These are phyloP conservation scores for Neoascia interrupta DNA, from an alignment of 2,888 invertebrate species.

Conservation along the genomic window DNA sequence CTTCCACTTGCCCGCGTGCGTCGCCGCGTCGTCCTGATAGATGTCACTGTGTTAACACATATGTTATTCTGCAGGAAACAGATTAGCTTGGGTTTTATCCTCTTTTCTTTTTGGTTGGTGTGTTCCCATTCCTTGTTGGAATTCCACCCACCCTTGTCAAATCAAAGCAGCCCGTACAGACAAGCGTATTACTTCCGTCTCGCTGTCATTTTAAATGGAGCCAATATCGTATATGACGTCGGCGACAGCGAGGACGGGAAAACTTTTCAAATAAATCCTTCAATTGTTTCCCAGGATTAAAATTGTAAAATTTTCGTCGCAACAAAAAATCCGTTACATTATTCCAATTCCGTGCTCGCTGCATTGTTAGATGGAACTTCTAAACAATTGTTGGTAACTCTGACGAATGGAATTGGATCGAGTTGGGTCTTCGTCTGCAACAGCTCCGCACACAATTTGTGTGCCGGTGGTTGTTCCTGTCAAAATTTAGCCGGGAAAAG, in stretches of 20 bases:
- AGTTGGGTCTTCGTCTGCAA: no score
- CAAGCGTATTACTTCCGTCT: slow-evolving; percentile 63
- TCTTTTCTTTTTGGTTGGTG: slow-evolving; percentile 5
- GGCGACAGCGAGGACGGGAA: slow-evolving; percentile 31
- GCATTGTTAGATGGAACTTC: slow-evolving; percentile 26
- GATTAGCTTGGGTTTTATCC: slow-evolving; percentile 43
- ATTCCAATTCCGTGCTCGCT: slow-evolving; percentile 28
- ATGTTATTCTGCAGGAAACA: slow-evolving; percentile 62
- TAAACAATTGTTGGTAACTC: slow-evolving; percentile 57
- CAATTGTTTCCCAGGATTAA: slow-evolving; percentile 61
- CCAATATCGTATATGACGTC: slow-evolving; percentile 43
- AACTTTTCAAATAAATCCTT: slow-evolving; percentile 69
- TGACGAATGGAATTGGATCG: slow-evolving; percentile 34
- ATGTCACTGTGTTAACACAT: slow-evolving; percentile 68
- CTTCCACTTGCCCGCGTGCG: no score
- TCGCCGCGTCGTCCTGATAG: slow-evolving; percentile 63
- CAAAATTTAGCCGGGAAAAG: slow-evolving; percentile 34
- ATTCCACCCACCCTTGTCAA: slow-evolving; percentile 58
- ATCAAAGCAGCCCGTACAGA: slow-evolving; percentile 53
- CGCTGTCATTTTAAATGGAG: slow-evolving; percentile 61
- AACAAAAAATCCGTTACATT: slow-evolving; percentile 38
- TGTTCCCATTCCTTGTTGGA: slow-evolving; percentile 6
- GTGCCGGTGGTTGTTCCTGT: slow-evolving; percentile 33
- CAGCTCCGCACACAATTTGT: no score
- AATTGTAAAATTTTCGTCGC: slow-evolving; percentile 33